phyloP scores from a whole-genome alignment of 1,140 invertebrate species.

The Palaemon carinicauda region DNA sequence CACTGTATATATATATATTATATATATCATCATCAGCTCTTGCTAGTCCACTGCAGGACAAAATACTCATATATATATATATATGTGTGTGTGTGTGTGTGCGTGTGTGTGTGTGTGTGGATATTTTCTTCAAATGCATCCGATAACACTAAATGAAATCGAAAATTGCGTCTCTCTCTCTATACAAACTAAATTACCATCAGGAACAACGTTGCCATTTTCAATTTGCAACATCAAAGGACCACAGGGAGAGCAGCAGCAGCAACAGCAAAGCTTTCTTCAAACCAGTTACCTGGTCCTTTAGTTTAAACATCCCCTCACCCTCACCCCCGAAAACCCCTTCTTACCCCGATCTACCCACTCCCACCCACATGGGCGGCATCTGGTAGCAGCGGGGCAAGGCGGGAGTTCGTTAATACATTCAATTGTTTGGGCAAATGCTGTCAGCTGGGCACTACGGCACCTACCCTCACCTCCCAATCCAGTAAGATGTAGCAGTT shows the following conservation, averaged over 20 bases:
- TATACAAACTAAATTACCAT: no score
- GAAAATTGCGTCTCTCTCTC: no score
- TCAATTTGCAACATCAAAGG: no score
- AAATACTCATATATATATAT: neutral
- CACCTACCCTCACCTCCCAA: neutral
- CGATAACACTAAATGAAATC: no score
- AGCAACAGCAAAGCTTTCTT: no score
- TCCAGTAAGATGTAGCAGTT: no score
- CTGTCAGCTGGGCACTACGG: constrained; percentile 35
- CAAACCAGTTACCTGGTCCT: neutral
- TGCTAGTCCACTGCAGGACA: no score
- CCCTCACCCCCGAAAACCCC: neutral
- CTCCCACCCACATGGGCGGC: neutral
- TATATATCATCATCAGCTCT: no score
- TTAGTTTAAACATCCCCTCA: neutral
- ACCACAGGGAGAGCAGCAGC: no score
- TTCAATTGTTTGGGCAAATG: constrained; percentile 37
- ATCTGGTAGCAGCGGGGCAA: constrained; percentile 20
- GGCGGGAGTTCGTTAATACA: constrained; percentile 45
- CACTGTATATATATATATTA: no score
- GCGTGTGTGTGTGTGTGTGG: neutral
- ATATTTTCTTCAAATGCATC: neutral
- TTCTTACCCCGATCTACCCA: neutral
- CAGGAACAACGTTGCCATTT: no score
- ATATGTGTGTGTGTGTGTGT: neutral